Conservation (phyloP, 2,888 invertebrate species). For the Drosophila putrida region DNA sequence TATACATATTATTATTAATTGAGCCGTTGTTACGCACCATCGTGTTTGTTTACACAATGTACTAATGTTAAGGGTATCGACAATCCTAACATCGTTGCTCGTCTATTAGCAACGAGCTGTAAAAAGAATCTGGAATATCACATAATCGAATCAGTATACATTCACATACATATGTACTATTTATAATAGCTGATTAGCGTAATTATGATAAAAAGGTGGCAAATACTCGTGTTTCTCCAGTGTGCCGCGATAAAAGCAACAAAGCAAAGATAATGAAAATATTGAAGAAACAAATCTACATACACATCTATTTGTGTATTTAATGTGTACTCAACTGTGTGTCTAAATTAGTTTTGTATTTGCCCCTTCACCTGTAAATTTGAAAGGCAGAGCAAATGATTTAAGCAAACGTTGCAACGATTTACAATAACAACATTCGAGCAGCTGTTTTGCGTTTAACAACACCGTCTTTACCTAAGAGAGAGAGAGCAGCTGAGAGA, state of each 20-base stretch:
- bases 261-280: constrained; percentile 33
- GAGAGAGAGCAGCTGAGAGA: constrained; percentile 30
- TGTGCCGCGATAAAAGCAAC: constrained; percentile 36
- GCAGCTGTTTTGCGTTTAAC: constrained; percentile 64
- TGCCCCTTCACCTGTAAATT: constrained; percentile 30
- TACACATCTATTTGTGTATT: constrained; percentile 2
- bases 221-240: constrained; percentile 41
- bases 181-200: constrained; percentile 52
- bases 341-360: constrained; percentile 35
- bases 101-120: constrained; percentile 51
- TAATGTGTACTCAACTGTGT: constrained; percentile 6
- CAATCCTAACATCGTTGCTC: constrained; percentile 13
- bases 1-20: too few species aligned
- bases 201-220: constrained; percentile 60
- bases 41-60: not conserved
- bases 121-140: constrained; percentile 40
- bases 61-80: not conserved
- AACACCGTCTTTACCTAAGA: constrained; percentile 56
- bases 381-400: constrained; percentile 28
- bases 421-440: constrained; percentile 12
- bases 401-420: constrained; percentile 35
- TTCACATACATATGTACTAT: constrained; percentile 7
- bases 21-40: not conserved
- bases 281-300: not conserved
- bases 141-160: constrained; percentile 31